Evolutionary conservation across 2,888 invertebrate genomes (phyloP), one percentile per base, ranked within the genome.

Genomic region (Ypsolopha scabrella): DNA sequence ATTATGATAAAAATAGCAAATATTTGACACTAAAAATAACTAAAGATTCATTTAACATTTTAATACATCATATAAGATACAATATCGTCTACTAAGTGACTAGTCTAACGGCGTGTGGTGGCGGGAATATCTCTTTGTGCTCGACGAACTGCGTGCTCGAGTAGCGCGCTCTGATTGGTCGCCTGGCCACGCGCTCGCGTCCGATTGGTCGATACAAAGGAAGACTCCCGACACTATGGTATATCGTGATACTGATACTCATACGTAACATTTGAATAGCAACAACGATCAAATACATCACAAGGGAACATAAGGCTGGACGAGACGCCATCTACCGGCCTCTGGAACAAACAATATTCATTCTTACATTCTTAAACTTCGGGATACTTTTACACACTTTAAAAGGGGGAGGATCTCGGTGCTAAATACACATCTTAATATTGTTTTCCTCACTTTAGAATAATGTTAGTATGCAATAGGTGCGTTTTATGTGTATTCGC

Each of bases 51-150:
- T 75, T 67, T 72, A 76, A 80, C 70, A 75, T 72, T 77, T 74
- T 72, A 73, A 78, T 80, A 81, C 67, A 75, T 73, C 11, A 14
- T 78, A 77, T 64, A 75, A 75, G 76, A 74, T 80, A 81, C 74
- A 82, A 81, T 78, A 80, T 80, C 72, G 75, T 72, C 82, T 82
- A 81, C 73, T 76, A 79, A 76, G 74, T 86, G 85, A 86, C 85
- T 86, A 86, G 83, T 82, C 81, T 83, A 82, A 74, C 76, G 72
- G 80, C 79, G 49, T 34, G 41, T 33, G 46, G 35, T 39, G 10
- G n/a, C 11, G 11, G 43, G 14, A 43, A 13, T 46, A 46, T 11
- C n/a, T 10, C 34, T 44, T 24, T 24, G 11, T 34, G n/a, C 11
- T 33, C 13, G 34, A 8, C 6, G 35, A 7, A 46, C 11, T 10